phyloP scores from a whole-genome alignment of 2,113 vertebrate species.

The Dunckerocampus dactyliophorus region DNA sequence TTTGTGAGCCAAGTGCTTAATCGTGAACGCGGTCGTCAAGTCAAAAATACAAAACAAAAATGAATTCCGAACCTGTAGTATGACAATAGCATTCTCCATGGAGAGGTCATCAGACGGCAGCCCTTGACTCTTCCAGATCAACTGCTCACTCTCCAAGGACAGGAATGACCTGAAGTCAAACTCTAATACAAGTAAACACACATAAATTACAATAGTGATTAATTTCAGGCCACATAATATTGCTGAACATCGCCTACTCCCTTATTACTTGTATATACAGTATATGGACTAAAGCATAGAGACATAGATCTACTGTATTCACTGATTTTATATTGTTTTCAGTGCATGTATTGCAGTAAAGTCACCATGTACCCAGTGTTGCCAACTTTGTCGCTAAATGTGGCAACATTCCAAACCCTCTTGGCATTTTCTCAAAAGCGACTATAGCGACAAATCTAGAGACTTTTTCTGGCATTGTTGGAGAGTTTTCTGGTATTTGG shows the following conservation, averaged over 20 bases:
- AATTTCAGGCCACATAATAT: not conserved
- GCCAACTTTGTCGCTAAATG: too few species aligned
- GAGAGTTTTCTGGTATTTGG: too few species aligned
- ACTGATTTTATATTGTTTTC: too few species aligned
- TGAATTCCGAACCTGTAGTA: slow-evolving; percentile 83
- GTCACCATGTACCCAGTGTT: too few species aligned
- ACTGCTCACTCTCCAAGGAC: slow-evolving; percentile 92
- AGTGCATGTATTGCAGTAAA: too few species aligned
- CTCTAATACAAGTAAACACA: slow-evolving; percentile 64
- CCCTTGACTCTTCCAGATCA: slow-evolving; percentile 98
- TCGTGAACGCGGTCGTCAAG: not conserved
- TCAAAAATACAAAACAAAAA: not conserved
- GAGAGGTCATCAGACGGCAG: slow-evolving; percentile 96
- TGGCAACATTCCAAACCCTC: too few species aligned
- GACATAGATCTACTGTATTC: too few species aligned
- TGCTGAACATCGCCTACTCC: not conserved
- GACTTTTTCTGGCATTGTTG: too few species aligned
- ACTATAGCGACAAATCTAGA: too few species aligned
- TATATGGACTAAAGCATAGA: too few species aligned
- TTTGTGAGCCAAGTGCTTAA: not conserved
- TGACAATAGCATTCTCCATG: slow-evolving; percentile 94
- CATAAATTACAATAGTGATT: not conserved
- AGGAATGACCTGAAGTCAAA: slow-evolving; percentile 90
- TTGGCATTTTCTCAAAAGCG: too few species aligned
- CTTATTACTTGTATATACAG: not conserved